Percentiles rank a stretch among this genome's conserved stretches.
Conservation (phyloP, 92 coral and sea anemone species). For the Palythoa heliodiscus region DNA sequence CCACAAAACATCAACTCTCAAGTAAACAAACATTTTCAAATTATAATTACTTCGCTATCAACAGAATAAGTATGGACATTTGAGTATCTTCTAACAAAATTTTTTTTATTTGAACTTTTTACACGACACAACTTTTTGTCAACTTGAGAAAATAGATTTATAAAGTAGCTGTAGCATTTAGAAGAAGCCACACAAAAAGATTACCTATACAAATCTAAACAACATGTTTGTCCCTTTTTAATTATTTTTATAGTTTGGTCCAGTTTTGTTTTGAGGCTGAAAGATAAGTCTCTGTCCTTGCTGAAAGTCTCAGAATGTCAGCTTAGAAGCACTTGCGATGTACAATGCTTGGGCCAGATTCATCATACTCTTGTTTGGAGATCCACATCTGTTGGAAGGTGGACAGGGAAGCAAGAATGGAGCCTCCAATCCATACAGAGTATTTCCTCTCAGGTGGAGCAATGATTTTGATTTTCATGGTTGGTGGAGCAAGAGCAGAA, state of each 20-base stretch:
- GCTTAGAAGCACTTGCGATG: conserved; percentile 98
- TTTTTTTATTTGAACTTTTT: conserved; percentile 40
- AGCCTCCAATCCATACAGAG: conserved; percentile 99
- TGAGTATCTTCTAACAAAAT: conserved; percentile 30
- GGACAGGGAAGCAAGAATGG: conserved; percentile 99
- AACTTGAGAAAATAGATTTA: conserved; percentile 46
- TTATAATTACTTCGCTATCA: too few relatives aligned
- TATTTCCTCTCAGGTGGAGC: conserved; percentile 99
- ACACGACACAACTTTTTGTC: conserved; percentile 36
- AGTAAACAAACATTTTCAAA: too few relatives aligned
- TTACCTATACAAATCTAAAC: conserved; percentile 36
- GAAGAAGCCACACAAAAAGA: conserved; percentile 35
- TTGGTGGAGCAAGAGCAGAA: conserved; percentile 96
- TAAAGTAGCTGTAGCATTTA: conserved; percentile 31
- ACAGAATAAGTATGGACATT: too few relatives aligned
- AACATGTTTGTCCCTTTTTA: conserved; percentile 4
- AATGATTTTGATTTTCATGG: conserved; percentile 99
- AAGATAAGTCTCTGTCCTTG: conserved; percentile 31
- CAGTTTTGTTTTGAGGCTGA: conserved; percentile 16
- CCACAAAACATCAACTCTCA: too few relatives aligned
- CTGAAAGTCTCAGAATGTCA: conserved; percentile 36
- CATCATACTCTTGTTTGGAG: conserved; percentile 98
- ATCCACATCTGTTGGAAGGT: conserved; percentile 99
- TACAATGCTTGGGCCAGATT: conserved; percentile 98
- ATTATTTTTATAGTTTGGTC: conserved; percentile 19